phyloP scores from a whole-genome alignment of 2,797 vertebrate species.

The Eutrigla gurnardus region DNA sequence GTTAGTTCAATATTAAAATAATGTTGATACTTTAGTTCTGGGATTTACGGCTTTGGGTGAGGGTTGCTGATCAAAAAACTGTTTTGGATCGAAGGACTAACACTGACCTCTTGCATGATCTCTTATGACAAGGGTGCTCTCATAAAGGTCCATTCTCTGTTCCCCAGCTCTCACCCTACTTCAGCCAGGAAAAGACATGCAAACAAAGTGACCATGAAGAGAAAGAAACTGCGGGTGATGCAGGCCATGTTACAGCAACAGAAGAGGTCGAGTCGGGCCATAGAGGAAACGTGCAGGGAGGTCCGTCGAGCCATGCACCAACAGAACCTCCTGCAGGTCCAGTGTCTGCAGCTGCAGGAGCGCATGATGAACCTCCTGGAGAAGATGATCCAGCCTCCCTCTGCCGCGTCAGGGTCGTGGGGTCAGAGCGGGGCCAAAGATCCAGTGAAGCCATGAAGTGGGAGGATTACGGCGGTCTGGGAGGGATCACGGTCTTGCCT shows the following conservation, averaged over 20 bases:
- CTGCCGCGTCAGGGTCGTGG: slow-evolving; percentile 54
- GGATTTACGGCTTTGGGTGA: not conserved
- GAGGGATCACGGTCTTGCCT: not conserved
- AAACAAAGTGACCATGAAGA: slow-evolving; percentile 82
- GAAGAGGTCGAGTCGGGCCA: slow-evolving; percentile 88
- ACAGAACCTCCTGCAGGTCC: slow-evolving; percentile 96
- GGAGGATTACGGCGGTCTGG: no score
- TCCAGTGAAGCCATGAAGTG: slow-evolving; percentile 65
- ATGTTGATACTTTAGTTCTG: not conserved
- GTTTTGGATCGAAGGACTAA: not conserved
- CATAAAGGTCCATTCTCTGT: not conserved
- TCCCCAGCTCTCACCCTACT: slow-evolving; percentile 79
- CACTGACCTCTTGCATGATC: not conserved
- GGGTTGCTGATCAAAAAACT: not conserved
- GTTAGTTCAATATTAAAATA: not conserved
- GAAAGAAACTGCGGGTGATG: slow-evolving; percentile 93
- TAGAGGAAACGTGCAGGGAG: slow-evolving; percentile 96
- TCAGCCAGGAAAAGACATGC: slow-evolving; percentile 86
- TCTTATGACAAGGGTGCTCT: not conserved
- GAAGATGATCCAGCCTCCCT: slow-evolving; percentile 89
- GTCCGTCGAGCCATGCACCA: slow-evolving; percentile 94
- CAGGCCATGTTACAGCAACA: slow-evolving; percentile 96
- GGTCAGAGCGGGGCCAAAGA: slow-evolving; percentile 67
- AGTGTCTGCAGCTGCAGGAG: slow-evolving; percentile 96
- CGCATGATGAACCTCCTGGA: slow-evolving; percentile 98